A percentile compares a stretch with the other conserved stretches of the same genome.
These are phyloP conservation scores for Sabellastarte sp. DNA, from an alignment of 2,888 invertebrate genomes.

Conservation along the genomic window DNA sequence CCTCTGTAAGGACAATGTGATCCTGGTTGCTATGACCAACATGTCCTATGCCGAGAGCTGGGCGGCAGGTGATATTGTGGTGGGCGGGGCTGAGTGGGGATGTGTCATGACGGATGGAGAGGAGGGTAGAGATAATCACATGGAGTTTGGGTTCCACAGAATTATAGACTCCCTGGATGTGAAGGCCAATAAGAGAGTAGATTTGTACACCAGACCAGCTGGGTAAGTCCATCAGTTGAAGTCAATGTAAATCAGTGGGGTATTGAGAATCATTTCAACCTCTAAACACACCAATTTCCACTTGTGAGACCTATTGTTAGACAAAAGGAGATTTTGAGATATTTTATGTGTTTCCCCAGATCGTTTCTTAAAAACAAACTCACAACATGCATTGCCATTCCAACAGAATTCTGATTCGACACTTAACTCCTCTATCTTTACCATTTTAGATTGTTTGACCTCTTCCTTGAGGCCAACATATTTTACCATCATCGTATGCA, in stretches of 20 bases:
- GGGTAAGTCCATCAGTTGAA: neutral
- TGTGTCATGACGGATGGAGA: neutral
- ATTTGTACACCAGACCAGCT: constrained; percentile 1
- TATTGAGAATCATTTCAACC: too few species aligned
- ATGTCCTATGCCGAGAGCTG: neutral
- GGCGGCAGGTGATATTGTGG: neutral
- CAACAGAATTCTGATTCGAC: too few species aligned
- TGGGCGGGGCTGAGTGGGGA: constrained; percentile 2
- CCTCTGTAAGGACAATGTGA: neutral
- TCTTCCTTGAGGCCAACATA: neutral
- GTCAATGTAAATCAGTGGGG: neutral
- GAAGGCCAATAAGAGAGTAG: neutral
- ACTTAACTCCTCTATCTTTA: too few species aligned
- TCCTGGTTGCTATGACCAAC: neutral
- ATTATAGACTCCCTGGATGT: neutral
- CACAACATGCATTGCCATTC: too few species aligned
- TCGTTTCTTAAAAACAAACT: too few species aligned
- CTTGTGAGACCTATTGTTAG: too few species aligned
- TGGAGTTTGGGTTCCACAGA: constrained; percentile 1
- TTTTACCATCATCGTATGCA: neutral
- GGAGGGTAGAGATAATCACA: neutral
- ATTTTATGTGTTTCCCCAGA: too few species aligned
- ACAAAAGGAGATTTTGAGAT: too few species aligned
- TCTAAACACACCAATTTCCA: too few species aligned
- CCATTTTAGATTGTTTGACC: constrained; percentile 3